A percentile compares a stretch with the other conserved stretches of the same genome.
Conservation (phyloP, 2,797 vertebrate species). For the Alcedo quadribrachys region DNA sequence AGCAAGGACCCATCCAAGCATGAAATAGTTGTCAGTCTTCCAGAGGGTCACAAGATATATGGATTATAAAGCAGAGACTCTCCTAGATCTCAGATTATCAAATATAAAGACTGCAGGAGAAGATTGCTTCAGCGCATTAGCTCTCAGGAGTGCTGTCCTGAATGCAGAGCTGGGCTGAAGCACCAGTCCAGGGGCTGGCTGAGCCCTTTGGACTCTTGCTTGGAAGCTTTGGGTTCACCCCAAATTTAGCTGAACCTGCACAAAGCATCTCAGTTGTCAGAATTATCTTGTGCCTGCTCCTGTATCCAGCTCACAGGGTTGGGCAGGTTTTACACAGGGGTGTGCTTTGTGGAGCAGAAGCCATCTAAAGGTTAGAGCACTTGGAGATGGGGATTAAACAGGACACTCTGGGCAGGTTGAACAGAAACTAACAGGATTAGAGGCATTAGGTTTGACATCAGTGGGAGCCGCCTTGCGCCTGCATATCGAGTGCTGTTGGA, state of each 20-base stretch:
- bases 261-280: fast-evolving
- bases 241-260: not conserved
- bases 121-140: not conserved
- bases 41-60: conserved; percentile 72
- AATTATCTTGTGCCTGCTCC: not conserved
- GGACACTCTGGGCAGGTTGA: not conserved
- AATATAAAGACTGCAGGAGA: conserved; percentile 27
- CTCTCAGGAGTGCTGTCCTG: not conserved
- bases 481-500: not conserved
- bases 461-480: fast-evolving
- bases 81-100: conserved; percentile 54
- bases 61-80: conserved; percentile 67
- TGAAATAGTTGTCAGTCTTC: conserved; percentile 72
- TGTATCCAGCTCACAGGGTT: not conserved
- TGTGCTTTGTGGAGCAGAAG: not conserved
- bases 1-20: conserved; percentile 55
- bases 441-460: not conserved
- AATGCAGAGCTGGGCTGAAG: not conserved
- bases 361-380: not conserved
- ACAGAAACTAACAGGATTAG: not conserved
- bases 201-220: not conserved
- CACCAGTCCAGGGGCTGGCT: not conserved
- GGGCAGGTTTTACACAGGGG: not conserved
- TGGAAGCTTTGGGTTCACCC: not conserved
- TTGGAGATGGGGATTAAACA: not conserved